Base-by-base conservation (phyloP, 2,888 invertebrate genomes). In the Agrenia bidenticulata region DNA sequence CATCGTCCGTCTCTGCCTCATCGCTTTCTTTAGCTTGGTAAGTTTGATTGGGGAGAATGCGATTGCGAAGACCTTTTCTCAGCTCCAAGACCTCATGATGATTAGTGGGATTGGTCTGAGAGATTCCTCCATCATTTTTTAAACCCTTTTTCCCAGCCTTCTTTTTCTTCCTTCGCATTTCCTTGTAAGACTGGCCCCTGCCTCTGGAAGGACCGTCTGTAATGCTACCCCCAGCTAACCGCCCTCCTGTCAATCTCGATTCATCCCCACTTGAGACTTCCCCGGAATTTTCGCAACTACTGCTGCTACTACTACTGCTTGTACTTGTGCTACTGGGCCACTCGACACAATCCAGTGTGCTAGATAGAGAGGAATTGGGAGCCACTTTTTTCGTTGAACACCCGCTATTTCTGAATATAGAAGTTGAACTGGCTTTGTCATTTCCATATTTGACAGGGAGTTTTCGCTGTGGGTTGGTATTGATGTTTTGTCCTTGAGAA, bases 271-370 rank as follows among this genome's bases (percentile, higher is more conserved):
- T 58, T 5, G 58, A 26, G 5, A 42, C 58, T 23, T 58, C 26
- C 2, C 26, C 58, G 2, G 64, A 64, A 19, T 64, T 55, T 9
- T 58, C 51, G 15, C 32, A 37, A 2, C 53, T 58, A 4, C 56
- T 49, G 24, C 42, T 58, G 4, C 56, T 49, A 45, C 53, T 39
- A 42, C 57, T 63, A 32, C 32, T 32, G 19, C 42, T 51, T 39
- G 37, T 61, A n/a, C 49, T 55, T n/a, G 27, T 58, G 23, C 63
- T 58, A 24, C 64, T 64, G 17, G 64, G 59, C 64, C 64, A 64
- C 23, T 59, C 59, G 9, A 59, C 51, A 37, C 50, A 27, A 17
- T 64, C 54, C 1, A 13, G 7, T 9, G 23, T 24, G 11, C 9
- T 15, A 17, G n/a, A 7, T 15, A 7, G 5, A 49, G 51, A 23